Evolutionary conservation across 2,797 vertebrate species (phyloP).

Genomic region (Phalloptychus januarius): DNA sequence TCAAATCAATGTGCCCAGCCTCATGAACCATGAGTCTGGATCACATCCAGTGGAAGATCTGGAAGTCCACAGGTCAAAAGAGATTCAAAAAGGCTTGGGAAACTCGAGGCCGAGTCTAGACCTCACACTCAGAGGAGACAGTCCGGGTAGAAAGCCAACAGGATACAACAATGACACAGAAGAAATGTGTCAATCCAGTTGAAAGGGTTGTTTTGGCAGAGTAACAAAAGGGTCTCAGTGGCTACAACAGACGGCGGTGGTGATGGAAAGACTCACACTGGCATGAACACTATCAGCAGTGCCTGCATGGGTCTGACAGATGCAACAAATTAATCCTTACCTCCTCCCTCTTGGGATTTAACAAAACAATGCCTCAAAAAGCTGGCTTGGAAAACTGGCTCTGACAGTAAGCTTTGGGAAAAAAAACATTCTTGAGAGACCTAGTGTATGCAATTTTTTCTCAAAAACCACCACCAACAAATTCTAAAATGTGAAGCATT

Average conservation of each 20-base stretch:
- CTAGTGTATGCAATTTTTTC: slow-evolving; percentile 31
- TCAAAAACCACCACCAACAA: slow-evolving; percentile 35
- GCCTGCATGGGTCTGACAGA: slow-evolving; percentile 71
- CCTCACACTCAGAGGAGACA: slow-evolving; percentile 33
- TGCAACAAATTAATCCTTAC: slow-evolving; percentile 76
- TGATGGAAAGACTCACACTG: slow-evolving; percentile 58
- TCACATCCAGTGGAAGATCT: slow-evolving; percentile 46
- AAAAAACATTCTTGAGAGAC: slow-evolving; percentile 39
- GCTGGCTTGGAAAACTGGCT: slow-evolving; percentile 52
- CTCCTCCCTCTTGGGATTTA: slow-evolving; percentile 63
- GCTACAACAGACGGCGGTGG: slow-evolving; percentile 59
- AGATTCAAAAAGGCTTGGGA: slow-evolving; percentile 43
- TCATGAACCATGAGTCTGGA: slow-evolving; percentile 55
- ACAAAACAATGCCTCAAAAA: slow-evolving; percentile 71
- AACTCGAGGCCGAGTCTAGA: slow-evolving; percentile 30
- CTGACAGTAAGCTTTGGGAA: slow-evolving; percentile 57
- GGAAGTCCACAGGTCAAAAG: slow-evolving; percentile 58
- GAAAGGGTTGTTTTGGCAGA: slow-evolving; percentile 66
- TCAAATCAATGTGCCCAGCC: slow-evolving; percentile 66
- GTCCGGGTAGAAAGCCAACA: slow-evolving; percentile 52
- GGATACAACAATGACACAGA: slow-evolving; percentile 58
- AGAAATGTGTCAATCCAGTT: slow-evolving; percentile 64
- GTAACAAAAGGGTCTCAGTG: slow-evolving; percentile 60
- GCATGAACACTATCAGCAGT: slow-evolving; percentile 66
- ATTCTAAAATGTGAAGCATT: slow-evolving; percentile 39